phyloP scores from a whole-genome alignment of 2,113 vertebrate genomes.

The Vicugna pacos region DNA sequence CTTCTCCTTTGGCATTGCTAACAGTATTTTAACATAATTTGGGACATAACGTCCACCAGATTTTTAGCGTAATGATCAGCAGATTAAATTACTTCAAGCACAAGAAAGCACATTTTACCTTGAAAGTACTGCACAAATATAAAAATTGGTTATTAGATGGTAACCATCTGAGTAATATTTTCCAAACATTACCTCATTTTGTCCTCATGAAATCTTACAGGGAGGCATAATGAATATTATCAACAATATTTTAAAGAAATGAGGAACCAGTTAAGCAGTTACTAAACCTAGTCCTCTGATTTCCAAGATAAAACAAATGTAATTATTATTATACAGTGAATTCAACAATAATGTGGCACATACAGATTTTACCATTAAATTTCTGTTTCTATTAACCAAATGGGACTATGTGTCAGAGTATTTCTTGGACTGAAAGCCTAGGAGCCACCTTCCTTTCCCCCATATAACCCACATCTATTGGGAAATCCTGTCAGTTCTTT shows the following conservation, averaged over 20 bases:
- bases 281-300: neutral
- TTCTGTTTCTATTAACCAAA: neutral
- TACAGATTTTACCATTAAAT: slow-evolving; percentile 1
- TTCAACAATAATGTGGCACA: neutral
- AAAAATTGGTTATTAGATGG: neutral
- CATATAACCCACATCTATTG: neutral
- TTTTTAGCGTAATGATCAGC: neutral
- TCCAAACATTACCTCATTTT: neutral
- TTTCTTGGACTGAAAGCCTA: neutral
- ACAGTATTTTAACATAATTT: neutral
- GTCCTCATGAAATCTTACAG: neutral
- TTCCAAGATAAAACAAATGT: neutral
- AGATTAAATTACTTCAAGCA: neutral
- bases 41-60: neutral
- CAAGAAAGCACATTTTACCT: neutral
- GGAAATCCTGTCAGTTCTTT: neutral
- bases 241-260: neutral
- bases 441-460: neutral
- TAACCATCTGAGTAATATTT: neutral
- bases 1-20: neutral
- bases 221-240: neutral
- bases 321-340: neutral
- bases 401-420: neutral
- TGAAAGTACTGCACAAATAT: neutral
- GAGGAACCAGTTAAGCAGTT: neutral